Percentiles rank a stretch among this genome's conserved stretches.
Conservation (phyloP, 2,888 invertebrate genomes). For the Drosophila aldrichi region DNA sequence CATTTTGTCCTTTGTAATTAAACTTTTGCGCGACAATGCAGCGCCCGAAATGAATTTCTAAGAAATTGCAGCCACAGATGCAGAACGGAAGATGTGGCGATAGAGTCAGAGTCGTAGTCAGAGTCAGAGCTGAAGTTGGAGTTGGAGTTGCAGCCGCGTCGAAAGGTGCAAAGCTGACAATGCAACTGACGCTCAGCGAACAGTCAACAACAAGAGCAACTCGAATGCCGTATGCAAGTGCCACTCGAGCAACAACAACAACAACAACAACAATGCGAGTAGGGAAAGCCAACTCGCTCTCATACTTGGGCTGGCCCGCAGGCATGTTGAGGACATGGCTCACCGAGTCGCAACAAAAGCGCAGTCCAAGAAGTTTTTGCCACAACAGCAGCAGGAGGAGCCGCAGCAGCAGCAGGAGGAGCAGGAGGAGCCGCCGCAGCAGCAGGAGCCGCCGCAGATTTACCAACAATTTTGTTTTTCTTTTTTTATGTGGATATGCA, state of each 20-base stretch:
- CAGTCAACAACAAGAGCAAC: slow-evolving; percentile 32
- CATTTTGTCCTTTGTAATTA: slow-evolving; percentile 76
- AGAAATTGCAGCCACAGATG: slow-evolving; percentile 24
- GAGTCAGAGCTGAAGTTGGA: neutral
- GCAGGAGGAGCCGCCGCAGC: too few relatives aligned
- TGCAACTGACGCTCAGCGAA: slow-evolving; percentile 48
- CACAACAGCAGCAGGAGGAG: slow-evolving; percentile 31
- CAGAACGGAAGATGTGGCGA: too few relatives aligned
- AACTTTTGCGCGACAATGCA: slow-evolving; percentile 70
- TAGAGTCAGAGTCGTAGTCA: neutral
- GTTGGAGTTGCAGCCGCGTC: neutral
- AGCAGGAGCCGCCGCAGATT: slow-evolving; percentile 47
- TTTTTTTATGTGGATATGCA: neutral
- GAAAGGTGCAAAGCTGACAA: slow-evolving; percentile 61
- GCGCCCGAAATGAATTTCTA: slow-evolving; percentile 56
- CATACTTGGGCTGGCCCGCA: slow-evolving; percentile 42
- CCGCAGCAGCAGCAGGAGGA: too few relatives aligned
- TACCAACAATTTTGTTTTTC: slow-evolving; percentile 39
- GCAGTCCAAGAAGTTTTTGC: slow-evolving; percentile 59
- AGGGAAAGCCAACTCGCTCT: slow-evolving; percentile 63
- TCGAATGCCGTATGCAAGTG: slow-evolving; percentile 55
- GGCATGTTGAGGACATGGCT: slow-evolving; percentile 62
- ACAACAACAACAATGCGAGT: slow-evolving; percentile 6
- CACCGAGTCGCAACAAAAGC: slow-evolving; percentile 79
- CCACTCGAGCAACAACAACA: slow-evolving; percentile 62